Base-by-base conservation (phyloP, 1,140 invertebrate genomes). In the Myzus persicae region DNA sequence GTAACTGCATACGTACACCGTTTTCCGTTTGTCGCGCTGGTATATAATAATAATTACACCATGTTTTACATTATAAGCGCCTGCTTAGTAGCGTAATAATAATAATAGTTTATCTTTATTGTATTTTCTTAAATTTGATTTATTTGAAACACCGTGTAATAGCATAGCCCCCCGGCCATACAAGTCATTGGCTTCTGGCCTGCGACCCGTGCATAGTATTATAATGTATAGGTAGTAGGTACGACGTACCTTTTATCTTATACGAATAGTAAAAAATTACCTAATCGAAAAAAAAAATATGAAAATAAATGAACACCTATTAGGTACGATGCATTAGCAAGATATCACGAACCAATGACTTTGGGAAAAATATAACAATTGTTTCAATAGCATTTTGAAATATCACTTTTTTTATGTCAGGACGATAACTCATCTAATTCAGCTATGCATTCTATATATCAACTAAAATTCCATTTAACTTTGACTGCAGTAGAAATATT, bases 111-210 rank as follows among this genome's bases (percentile, higher is more conserved):
- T 67, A 46, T 91, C n/a, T 91, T 36, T 91, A 81, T 42, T 91
- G 90, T 81, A 91, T 91, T 91, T 91, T 90, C 46, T 82, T 46
- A 48, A 92, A 92, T 92, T 92, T 92, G 91, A 92, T 92, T 82
- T 92, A 92, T 92, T 82, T 26, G 91, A 92, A 92, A 81, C 59
- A 76, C 40, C 91, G 36, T 81, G 26, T 92, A 92, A 92, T 82
- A 81, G 91, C 42, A 81, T 81, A 82, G 40, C 91, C 91, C 67
- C 36, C 76, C n/a, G 91, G 91, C 91, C 44, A 2, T 81, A 81
- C 42, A 81, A 92, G 91, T 92, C 91, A 46, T 48, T 92, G 91
- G 67, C 59, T 92, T 92, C 67, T 46, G 88, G 88, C 88, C 48
- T 89, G 88, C n/a, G 85, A 88, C 88, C 48, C n/a, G 48, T 40